Percentiles rank a stretch among this genome's conserved stretches.
These are phyloP conservation scores for Brachionus paranguensis DNA, from an alignment of 1,140 invertebrate genomes.

Conservation along the genomic window DNA sequence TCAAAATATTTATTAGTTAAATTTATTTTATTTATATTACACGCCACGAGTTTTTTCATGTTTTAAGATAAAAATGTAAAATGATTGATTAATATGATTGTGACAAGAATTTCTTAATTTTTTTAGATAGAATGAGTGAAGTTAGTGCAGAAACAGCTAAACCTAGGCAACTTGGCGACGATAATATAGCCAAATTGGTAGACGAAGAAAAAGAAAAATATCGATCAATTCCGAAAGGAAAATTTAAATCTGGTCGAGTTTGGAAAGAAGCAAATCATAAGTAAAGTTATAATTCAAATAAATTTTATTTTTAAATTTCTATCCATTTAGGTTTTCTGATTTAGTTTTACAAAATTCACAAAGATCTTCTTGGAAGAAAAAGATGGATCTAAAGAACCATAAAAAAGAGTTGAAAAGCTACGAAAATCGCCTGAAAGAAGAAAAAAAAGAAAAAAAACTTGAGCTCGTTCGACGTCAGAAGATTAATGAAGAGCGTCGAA, in stretches of 20 bases:
- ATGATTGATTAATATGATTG: too few relatives aligned
- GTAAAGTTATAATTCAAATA: not conserved
- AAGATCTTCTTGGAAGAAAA: not conserved
- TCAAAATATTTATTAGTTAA: too few relatives aligned
- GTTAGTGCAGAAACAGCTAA: not conserved
- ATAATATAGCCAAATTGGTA: not conserved
- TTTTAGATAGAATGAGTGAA: conserved; percentile 3
- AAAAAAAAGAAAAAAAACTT: conserved; percentile 29
- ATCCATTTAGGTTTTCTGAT: conserved; percentile 11
- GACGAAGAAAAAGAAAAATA: conserved; percentile 23
- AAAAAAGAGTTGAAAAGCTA: not conserved
- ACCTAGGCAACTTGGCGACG: not conserved
- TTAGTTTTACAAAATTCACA: not conserved
- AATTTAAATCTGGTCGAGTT: conserved; percentile 7
- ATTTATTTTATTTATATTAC: too few relatives aligned
- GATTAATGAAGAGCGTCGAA: conserved; percentile 18
- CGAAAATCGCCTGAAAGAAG: not conserved
- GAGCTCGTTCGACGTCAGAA: not conserved
- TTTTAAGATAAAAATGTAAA: too few relatives aligned
- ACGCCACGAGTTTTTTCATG: too few relatives aligned
- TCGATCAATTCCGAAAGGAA: conserved; percentile 11
- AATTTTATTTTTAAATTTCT: not conserved
- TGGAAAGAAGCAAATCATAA: conserved; percentile 33
- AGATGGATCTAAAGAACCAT: conserved; percentile 12
- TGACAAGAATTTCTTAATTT: not conserved